Conservation (phyloP, 30 jellyfish, hydroid and myxozoan species). For the Pelagia noctiluca region DNA sequence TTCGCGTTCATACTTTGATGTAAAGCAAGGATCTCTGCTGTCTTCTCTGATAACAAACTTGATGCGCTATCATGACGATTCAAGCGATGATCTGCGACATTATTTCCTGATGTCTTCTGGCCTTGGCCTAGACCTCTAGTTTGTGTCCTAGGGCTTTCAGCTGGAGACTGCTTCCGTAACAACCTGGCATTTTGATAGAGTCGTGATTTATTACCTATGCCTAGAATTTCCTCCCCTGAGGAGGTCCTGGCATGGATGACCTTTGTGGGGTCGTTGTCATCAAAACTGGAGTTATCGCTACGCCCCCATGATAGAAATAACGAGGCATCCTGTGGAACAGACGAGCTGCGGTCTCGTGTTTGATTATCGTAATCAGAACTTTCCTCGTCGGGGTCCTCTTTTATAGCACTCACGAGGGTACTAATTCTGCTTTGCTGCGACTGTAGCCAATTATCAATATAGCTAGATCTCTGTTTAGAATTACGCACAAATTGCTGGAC, state of each 20-base stretch:
- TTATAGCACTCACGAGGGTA: conserved; percentile 79
- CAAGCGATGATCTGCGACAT: too few species aligned
- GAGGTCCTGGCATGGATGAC: conserved; percentile 50
- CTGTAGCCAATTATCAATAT: conserved; percentile 82
- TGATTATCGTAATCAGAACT: not conserved
- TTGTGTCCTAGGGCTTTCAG: not conserved
- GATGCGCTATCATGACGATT: too few species aligned
- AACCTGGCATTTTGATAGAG: conserved; percentile 1
- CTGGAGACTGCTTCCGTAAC: not conserved
- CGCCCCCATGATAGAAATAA: conserved; percentile 44
- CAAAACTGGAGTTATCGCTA: conserved; percentile 35
- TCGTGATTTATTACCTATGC: not conserved
- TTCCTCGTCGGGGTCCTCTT: conserved; percentile 73
- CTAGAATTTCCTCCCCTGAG: conserved; percentile 59
- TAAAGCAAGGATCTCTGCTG: too few species aligned
- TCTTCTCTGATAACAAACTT: too few species aligned
- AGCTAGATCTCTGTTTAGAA: conserved; percentile 61
- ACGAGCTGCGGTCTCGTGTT: conserved; percentile 27
- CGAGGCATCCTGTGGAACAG: conserved; percentile 40
- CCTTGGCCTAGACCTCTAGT: too few species aligned
- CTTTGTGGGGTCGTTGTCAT: conserved; percentile 1
- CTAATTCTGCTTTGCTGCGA: conserved; percentile 83
- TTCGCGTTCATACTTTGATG: too few species aligned
- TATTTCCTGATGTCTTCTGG: too few species aligned
- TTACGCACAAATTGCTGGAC: conserved; percentile 47